A percentile compares a stretch with the other conserved stretches of the same genome.
Conservation (phyloP, 2,797 vertebrate species). For the Epinephelus coioides region DNA sequence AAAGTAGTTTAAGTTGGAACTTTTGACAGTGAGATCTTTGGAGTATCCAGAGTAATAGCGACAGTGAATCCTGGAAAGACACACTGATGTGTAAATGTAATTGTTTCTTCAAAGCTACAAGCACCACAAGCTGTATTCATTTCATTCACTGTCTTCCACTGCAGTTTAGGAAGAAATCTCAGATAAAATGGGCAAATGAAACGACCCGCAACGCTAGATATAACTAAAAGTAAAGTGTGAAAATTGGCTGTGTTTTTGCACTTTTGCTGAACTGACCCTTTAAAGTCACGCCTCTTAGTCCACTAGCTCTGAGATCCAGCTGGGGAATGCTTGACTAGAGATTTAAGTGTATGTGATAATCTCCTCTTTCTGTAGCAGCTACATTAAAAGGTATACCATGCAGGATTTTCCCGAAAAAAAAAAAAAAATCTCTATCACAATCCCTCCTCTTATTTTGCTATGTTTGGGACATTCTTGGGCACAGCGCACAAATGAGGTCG, state of each 20-base stretch:
- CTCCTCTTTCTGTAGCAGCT: slow-evolving; percentile 53
- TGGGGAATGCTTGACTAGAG: slow-evolving; percentile 13
- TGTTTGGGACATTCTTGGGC: too few relatives aligned
- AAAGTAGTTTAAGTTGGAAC: neutral
- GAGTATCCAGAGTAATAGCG: neutral
- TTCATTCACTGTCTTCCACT: neutral
- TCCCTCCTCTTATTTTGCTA: too few relatives aligned
- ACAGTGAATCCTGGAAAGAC: slow-evolving; percentile 6
- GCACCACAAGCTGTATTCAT: neutral
- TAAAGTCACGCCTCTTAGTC: slow-evolving; percentile 31
- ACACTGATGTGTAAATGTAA: neutral
- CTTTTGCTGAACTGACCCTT: slow-evolving; percentile 34
- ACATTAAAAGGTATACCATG: neutral
- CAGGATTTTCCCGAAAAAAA: too few relatives aligned
- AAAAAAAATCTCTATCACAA: too few relatives aligned
- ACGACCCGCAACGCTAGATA: neutral
- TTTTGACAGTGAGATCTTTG: slow-evolving; percentile 4
- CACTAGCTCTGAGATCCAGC: slow-evolving; percentile 28
- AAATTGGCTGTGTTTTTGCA: neutral
- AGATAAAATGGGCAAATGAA: neutral
- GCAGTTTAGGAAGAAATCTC: neutral
- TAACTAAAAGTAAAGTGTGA: slow-evolving; percentile 1
- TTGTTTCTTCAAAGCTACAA: neutral
- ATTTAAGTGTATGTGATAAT: slow-evolving; percentile 24
- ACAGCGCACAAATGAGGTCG: too few relatives aligned